These are phyloP conservation scores for Oxytorus armatus DNA, from an alignment of 2,888 invertebrate genomes.

Conservation along the genomic window DNA sequence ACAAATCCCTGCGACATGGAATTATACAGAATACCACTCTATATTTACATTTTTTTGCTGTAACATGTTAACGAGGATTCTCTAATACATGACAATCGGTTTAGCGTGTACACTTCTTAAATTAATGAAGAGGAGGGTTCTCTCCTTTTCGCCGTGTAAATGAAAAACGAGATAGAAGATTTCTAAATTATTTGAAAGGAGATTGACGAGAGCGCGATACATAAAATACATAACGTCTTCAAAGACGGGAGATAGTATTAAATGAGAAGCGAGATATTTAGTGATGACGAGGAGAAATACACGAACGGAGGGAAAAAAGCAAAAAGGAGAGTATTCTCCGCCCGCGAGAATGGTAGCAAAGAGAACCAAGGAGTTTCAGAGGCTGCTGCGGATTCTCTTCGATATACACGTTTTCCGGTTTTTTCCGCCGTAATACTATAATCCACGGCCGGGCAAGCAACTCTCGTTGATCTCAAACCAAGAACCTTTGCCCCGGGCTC, in stretches of 20 bases:
- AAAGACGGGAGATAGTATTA: constrained; percentile 9
- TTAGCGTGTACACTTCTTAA: too few species aligned
- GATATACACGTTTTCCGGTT: constrained; percentile 60
- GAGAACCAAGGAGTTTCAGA: constrained; percentile 32
- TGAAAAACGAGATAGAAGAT: too few species aligned
- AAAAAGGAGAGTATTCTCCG: too few species aligned
- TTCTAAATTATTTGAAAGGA: constrained; percentile 1
- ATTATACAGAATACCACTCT: too few species aligned
- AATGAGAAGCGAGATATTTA: constrained; percentile 25
- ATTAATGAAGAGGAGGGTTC: too few species aligned
- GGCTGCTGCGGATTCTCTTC: constrained; percentile 43
- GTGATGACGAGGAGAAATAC: constrained; percentile 27
- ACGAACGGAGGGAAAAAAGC: constrained; percentile 27
- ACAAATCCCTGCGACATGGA: too few species aligned
- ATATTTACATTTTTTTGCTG: too few species aligned
- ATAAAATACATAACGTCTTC: constrained; percentile 23
- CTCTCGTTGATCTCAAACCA: constrained; percentile 55
- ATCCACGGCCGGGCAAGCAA: constrained; percentile 67
- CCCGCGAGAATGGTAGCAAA: constrained; percentile 29
- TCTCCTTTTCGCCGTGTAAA: too few species aligned
- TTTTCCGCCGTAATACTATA: constrained; percentile 67
- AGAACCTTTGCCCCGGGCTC: constrained; percentile 63
- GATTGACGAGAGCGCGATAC: constrained; percentile 1
- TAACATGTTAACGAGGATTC: too few species aligned
- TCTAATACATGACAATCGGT: too few species aligned